Evolutionary conservation across 2,113 vertebrate genomes (phyloP).

Genomic region (Platanista minor): DNA sequence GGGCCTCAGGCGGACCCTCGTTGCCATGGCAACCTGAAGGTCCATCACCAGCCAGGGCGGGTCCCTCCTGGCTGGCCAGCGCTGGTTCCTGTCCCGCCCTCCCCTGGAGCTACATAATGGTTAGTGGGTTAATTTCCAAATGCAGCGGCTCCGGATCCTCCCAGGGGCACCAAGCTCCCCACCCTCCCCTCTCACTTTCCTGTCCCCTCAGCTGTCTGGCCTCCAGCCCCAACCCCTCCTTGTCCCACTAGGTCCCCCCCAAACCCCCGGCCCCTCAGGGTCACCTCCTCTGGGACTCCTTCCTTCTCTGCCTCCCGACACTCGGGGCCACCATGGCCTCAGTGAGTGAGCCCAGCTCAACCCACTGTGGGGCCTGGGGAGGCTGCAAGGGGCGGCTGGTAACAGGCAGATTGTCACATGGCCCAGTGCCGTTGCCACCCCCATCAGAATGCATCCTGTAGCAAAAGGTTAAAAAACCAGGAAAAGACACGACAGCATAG

Average conservation of each 20-base stretch:
- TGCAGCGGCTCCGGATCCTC: background rate
- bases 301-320: background rate
- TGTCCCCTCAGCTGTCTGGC: background rate
- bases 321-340: background rate
- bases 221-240: background rate
- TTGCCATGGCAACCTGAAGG: background rate
- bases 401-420: background rate
- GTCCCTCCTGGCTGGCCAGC: background rate
- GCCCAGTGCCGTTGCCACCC: background rate
- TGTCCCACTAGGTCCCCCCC: background rate
- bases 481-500: background rate
- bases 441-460: background rate
- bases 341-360: background rate
- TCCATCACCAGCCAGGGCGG: background rate
- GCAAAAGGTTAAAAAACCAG: background rate
- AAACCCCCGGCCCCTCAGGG: background rate
- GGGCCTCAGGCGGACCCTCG: no score
- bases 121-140: slow-evolving; percentile 54
- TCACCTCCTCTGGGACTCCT: background rate
- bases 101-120: background rate
- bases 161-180: background rate
- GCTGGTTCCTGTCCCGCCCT: background rate
- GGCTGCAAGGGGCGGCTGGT: background rate
- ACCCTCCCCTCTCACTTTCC: background rate
- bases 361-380: background rate